Evolutionary conservation across 2,888 invertebrate species (phyloP).

Genomic region (Polydrusus pterygomalis): DNA sequence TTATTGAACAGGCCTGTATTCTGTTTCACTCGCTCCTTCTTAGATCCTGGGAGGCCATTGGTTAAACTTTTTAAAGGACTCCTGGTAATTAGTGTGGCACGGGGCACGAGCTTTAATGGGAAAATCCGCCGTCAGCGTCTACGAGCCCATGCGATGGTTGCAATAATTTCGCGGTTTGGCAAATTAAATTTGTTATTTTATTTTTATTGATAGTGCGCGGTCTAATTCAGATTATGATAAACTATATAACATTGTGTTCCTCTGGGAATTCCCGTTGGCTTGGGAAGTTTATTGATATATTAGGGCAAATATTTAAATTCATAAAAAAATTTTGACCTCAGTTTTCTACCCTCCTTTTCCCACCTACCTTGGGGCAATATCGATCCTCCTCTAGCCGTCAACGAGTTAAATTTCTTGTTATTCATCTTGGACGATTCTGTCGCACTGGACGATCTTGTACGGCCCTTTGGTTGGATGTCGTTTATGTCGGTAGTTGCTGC

Average conservation of each 20-base stretch:
- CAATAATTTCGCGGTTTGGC: neutral
- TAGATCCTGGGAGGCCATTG: too few relatives aligned
- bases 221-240: neutral
- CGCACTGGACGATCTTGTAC: constrained; percentile 81
- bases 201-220: neutral
- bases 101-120: neutral
- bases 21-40: too few relatives aligned
- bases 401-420: constrained; percentile 36
- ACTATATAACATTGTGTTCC: too few relatives aligned
- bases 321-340: too few relatives aligned
- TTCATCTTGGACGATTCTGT: constrained; percentile 81
- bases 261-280: too few relatives aligned
- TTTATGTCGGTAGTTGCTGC: constrained; percentile 61
- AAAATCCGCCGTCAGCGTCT: constrained; percentile 1
- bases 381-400: constrained; percentile 74
- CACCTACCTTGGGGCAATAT: constrained; percentile 60
- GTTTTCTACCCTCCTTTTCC: neutral
- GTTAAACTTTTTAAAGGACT: too few relatives aligned
- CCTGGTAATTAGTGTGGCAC: neutral
- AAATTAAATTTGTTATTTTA: neutral
- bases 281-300: too few relatives aligned
- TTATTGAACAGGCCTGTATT: too few relatives aligned
- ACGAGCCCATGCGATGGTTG: neutral
- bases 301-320: too few relatives aligned
- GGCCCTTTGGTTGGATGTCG: constrained; percentile 79